Evolutionary conservation across 2,113 vertebrate genomes (phyloP).

Genomic region (Corythaeola cristata): DNA sequence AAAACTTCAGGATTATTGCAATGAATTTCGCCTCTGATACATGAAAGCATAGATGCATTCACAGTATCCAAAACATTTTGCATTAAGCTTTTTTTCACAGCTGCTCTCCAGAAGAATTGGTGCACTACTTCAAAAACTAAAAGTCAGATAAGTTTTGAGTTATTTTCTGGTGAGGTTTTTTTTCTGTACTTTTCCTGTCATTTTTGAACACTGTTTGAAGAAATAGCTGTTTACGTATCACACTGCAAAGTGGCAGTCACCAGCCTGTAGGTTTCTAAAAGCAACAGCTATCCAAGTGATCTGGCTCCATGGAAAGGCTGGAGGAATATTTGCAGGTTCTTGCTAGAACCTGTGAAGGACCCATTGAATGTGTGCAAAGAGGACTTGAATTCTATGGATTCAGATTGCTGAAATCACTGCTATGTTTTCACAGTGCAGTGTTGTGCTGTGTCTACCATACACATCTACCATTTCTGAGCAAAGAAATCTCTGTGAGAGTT

Average conservation of each 20-base stretch:
- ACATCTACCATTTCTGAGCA: not conserved
- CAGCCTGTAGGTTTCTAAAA: not conserved
- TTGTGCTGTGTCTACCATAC: not conserved
- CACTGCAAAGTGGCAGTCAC: not conserved
- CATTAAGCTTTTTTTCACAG: not conserved
- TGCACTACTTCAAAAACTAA: not conserved
- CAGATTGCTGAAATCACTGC: not conserved
- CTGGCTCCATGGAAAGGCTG: not conserved
- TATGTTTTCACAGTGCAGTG: not conserved
- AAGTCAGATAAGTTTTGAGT: not conserved
- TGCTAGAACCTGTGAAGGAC: not conserved
- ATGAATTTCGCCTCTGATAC: not conserved
- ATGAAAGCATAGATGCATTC: not conserved
- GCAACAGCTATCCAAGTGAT: not conserved
- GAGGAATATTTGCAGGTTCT: not conserved
- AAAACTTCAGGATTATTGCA: not conserved
- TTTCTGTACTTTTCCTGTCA: not conserved
- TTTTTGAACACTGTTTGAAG: not conserved
- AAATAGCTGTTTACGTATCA: not conserved
- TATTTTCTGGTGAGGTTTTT: not conserved
- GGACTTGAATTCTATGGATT: not conserved
- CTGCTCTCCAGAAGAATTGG: not conserved
- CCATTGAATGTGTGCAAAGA: not conserved
- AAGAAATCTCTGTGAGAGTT: not conserved
- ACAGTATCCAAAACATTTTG: not conserved